Evolutionary conservation across 64 coral and sea anemone species (phyloP).

Genomic region (Acropora yongei): DNA sequence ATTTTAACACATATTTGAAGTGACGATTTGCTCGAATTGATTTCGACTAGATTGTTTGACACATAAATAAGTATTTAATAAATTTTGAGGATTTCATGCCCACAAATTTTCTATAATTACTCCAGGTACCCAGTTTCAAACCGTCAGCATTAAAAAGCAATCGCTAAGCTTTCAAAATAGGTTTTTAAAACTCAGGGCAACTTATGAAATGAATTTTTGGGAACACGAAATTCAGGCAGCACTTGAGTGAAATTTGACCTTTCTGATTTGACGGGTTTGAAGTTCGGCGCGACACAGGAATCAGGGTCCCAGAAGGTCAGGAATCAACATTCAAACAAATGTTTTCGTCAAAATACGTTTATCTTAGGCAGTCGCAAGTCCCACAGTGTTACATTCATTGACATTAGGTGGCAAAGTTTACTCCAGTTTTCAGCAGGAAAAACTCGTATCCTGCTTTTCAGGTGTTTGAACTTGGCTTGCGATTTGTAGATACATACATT

Average conservation of each 20-base stretch:
- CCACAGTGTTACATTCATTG: neutral
- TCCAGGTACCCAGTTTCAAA: neutral
- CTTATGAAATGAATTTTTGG: neutral
- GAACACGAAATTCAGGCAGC: neutral
- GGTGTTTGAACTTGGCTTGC: too few relatives aligned
- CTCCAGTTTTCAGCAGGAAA: neutral
- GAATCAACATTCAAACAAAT: neutral
- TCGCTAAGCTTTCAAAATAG: slow-evolving; percentile 1
- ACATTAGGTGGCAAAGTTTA: neutral
- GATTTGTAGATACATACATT: neutral
- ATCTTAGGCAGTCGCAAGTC: neutral
- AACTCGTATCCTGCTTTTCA: too few relatives aligned
- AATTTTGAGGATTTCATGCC: neutral
- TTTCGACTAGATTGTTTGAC: too few relatives aligned
- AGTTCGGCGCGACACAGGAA: neutral
- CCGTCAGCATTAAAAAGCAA: neutral
- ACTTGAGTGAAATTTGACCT: neutral
- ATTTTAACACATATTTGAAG: too few relatives aligned
- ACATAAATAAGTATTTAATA: too few relatives aligned
- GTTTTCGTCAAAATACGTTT: neutral
- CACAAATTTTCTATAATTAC: slow-evolving; percentile 3
- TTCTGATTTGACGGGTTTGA: slow-evolving; percentile 5
- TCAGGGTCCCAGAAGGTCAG: neutral
- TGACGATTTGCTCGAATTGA: too few relatives aligned
- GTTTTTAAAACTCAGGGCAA: neutral